Percentiles rank a stretch among this genome's conserved stretches.
phyloP scores from a whole-genome alignment of 2,113 vertebrate species.

The Rana temporaria region DNA sequence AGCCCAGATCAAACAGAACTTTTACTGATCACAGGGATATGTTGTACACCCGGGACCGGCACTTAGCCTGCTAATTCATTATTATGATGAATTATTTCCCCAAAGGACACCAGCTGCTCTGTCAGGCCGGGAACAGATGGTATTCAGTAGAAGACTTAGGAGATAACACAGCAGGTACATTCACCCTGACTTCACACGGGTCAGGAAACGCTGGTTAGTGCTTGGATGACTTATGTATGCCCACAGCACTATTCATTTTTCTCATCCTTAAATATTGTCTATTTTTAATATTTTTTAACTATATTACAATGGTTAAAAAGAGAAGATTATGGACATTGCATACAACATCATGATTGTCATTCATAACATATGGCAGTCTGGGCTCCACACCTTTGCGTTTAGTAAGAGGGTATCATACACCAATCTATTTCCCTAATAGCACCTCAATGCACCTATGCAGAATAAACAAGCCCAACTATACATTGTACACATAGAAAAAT shows the following conservation, averaged over 20 bases:
- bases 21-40: not conserved
- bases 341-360: no score
- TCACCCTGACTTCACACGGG: not conserved
- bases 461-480: no score
- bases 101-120: constrained; percentile 15
- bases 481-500: no score
- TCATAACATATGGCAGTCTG: no score
- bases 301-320: no score
- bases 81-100: constrained; percentile 5
- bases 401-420: no score
- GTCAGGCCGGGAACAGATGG: constrained; percentile 4
- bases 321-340: no score
- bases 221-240: not conserved
- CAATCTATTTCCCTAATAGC: no score
- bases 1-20: constrained; percentile 11
- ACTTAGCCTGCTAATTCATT: constrained; percentile 1
- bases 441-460: no score
- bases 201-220: not conserved
- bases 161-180: not conserved
- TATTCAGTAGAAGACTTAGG: not conserved
- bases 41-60: not conserved
- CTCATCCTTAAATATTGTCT: no score
- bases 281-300: no score
- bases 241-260: not conserved
- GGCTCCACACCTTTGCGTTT: no score